Evolutionary conservation across 2,888 invertebrate species (phyloP), one percentile per base, ranked within the genome.

Genomic region (Synergus gifuensis): DNA sequence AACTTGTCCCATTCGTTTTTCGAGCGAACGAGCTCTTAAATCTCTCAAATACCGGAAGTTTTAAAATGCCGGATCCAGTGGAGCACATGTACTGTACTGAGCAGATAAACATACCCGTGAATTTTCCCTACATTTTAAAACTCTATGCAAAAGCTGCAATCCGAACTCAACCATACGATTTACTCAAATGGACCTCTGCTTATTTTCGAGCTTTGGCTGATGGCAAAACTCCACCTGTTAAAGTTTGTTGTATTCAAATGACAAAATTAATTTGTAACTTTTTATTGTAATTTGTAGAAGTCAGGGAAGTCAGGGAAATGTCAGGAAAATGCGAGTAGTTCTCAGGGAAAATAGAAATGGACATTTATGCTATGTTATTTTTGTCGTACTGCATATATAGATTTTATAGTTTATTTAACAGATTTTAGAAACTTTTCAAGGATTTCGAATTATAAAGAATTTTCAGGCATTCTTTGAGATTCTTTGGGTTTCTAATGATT

Each of bases 91-190:
- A 96, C 93, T 96, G 96, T 92, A 95, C 96, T 0, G 95, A 97
- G 92, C 97, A 97, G 93, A 97, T 98, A 76, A 94, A 95, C 76
- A 96, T 98, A 81, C 98, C 98, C 0, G 96, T 96, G 0, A 95
- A 95, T 84, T 95, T 96, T 86, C 97, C 97, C 0, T 95, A 96
- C 88, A 95, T 98, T 81, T 92, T 98, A 82, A 96, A 97, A 92
- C 94, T 96, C 87, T 98, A 95, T 90, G 97, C 97, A 49, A 98
- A 98, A 94, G 97, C 97, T 44, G 98, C 97, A 0, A 97, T 98
- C 82, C 95, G 97, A 86, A 97, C 97, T 7, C 98, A 98, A 90
- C 98, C 98, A 0, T 95, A 95, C 87, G 98, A 98, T 93, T 94
- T 98, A 0, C 93, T 98, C 5, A 84, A 81, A 84, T 98, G 98